Evolutionary conservation across 2,888 invertebrate genomes (phyloP).

Genomic region (Tinea pellionella): DNA sequence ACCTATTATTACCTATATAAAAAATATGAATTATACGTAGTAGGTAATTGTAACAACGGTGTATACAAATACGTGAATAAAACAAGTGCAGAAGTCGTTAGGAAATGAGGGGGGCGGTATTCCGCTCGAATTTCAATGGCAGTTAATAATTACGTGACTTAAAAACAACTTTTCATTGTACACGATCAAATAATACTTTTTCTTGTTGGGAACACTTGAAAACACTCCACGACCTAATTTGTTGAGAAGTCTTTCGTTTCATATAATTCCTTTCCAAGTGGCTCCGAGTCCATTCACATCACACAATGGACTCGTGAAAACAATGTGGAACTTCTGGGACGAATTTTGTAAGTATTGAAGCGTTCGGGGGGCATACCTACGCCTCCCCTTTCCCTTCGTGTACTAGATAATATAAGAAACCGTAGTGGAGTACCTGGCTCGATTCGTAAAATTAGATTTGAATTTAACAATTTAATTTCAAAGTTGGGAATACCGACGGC

Average conservation of each 20-base stretch:
- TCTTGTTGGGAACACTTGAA: conserved; percentile 16
- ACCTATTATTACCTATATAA: too few relatives aligned
- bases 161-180: neutral
- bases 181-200: conserved; percentile 14
- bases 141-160: neutral
- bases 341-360: conserved; percentile 11
- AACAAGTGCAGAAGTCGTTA: neutral
- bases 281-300: conserved; percentile 38
- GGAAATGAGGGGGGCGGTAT: neutral
- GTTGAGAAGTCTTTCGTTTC: conserved; percentile 37
- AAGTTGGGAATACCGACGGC: neutral
- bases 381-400: neutral
- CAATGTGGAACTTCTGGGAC: conserved; percentile 26
- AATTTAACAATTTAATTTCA: conserved; percentile 11
- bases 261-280: conserved; percentile 34
- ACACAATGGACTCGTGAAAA: conserved; percentile 25
- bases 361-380: neutral
- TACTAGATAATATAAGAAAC: neutral
- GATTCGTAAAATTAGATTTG: neutral
- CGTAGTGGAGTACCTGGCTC: neutral
- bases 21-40: too few relatives aligned
- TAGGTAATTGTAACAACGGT: neutral
- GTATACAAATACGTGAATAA: neutral
- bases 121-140: neutral
- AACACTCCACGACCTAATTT: conserved; percentile 38